These are phyloP conservation scores for Lagopus leucura DNA, from an alignment of 2,113 vertebrate species.

Conservation along the genomic window DNA sequence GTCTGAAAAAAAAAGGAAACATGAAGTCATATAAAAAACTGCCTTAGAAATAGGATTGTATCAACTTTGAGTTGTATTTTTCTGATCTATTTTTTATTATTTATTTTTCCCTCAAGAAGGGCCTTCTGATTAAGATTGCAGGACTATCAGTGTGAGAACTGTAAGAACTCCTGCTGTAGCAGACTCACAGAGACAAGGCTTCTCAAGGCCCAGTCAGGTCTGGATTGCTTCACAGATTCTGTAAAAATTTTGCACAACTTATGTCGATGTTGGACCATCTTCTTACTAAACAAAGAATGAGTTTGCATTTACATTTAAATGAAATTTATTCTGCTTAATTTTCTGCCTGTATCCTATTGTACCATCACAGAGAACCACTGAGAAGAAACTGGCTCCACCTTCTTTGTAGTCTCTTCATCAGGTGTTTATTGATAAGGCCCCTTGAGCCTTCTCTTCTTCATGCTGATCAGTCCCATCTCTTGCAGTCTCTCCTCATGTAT, in stretches of 20 bases:
- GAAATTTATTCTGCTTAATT: background rate
- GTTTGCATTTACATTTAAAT: background rate
- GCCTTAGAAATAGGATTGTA: fast-evolving
- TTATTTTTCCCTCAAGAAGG: background rate
- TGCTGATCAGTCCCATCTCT: background rate
- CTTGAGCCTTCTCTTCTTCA: background rate
- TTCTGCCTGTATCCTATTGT: background rate
- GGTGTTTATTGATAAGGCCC: background rate
- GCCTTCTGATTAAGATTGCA: fast-evolving
- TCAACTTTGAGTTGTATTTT: background rate
- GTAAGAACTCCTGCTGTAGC: background rate
- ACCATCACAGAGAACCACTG: background rate
- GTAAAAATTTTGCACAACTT: background rate
- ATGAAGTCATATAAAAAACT: background rate
- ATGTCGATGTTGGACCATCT: background rate
- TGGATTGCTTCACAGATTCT: background rate
- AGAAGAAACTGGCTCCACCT: too few species aligned
- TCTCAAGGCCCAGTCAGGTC: background rate
- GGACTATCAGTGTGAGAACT: background rate
- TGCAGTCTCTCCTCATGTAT: too few species aligned
- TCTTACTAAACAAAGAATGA: background rate
- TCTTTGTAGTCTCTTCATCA: fast-evolving
- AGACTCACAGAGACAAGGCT: background rate
- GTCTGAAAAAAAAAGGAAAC: background rate
- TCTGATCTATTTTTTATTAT: background rate